phyloP scores from a whole-genome alignment of 2,797 vertebrate species.

The Sebastes cheni region DNA sequence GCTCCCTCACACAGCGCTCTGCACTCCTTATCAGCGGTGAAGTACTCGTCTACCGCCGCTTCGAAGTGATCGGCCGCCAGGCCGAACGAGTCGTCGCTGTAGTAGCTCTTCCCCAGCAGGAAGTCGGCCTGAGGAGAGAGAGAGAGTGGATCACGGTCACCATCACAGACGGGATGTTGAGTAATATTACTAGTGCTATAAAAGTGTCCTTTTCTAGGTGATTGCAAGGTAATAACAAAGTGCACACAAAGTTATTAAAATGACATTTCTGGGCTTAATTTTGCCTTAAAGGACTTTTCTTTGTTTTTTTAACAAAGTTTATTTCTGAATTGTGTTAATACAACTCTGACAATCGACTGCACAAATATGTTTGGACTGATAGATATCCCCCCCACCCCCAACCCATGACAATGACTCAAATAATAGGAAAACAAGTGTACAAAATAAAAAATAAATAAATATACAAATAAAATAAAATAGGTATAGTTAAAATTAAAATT shows the following conservation, averaged over 20 bases:
- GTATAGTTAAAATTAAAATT: no score
- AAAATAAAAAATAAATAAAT: no score
- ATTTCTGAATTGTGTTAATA: no score
- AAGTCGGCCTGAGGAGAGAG: conserved; percentile 83
- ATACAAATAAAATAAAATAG: no score
- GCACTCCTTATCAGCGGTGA: conserved; percentile 86
- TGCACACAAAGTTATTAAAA: neutral
- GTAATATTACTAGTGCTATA: neutral
- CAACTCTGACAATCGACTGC: no score
- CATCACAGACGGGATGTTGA: neutral
- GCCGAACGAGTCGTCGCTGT: conserved; percentile 86
- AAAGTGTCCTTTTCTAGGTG: neutral
- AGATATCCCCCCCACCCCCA: accelerated
- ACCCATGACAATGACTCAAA: no score
- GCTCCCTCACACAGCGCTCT: conserved; percentile 90
- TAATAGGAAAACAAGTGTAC: no score
- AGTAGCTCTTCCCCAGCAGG: conserved; percentile 86
- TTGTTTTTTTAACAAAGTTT: no score
- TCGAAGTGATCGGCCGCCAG: conserved; percentile 87
- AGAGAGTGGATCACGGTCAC: neutral
- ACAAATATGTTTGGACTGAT: no score
- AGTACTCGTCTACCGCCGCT: conserved; percentile 85
- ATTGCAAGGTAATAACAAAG: neutral
- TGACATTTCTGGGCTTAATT: accelerated
- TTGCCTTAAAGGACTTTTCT: neutral